Evolutionary conservation across 2,113 vertebrate species (phyloP).

Genomic region (Rhinoderma darwinii): DNA sequence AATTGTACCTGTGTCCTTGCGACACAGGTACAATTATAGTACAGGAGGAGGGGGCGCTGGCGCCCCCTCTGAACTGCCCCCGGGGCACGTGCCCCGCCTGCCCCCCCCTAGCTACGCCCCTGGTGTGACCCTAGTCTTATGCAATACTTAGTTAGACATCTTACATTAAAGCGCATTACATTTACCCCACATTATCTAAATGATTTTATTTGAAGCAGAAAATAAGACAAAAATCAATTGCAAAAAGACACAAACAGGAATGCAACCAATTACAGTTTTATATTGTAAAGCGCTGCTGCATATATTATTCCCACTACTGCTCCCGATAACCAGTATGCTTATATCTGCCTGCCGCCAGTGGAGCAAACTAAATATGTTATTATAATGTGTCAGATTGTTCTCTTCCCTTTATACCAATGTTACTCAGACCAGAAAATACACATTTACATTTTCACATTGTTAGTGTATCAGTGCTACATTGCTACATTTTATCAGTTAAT

Average conservation of each 20-base stretch:
- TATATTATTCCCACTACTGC: slow-evolving; percentile 34
- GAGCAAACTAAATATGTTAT: slow-evolving; percentile 24
- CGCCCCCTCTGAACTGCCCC: too few species aligned
- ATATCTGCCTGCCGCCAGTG: slow-evolving; percentile 17
- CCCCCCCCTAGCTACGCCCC: too few species aligned
- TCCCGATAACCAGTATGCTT: neutral
- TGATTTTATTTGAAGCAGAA: slow-evolving; percentile 44
- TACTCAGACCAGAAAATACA: slow-evolving; percentile 16
- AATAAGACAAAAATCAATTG: slow-evolving; percentile 42
- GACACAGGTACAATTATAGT: too few species aligned
- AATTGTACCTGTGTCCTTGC: too few species aligned
- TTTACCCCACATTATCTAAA: slow-evolving; percentile 30
- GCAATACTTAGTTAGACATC: neutral
- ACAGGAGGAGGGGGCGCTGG: too few species aligned
- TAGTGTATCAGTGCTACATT: neutral
- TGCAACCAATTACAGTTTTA: slow-evolving; percentile 35
- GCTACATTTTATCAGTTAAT: neutral
- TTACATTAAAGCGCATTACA: slow-evolving; percentile 26
- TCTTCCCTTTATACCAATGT: neutral
- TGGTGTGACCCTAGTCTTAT: too few species aligned
- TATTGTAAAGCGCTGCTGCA: slow-evolving; percentile 2
- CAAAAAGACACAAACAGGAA: slow-evolving; percentile 10
- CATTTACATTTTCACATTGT: slow-evolving; percentile 22
- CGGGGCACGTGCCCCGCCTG: too few species aligned
- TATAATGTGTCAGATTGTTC: slow-evolving; percentile 29